phyloP scores from a whole-genome alignment of 2,888 invertebrate species.

The Theretra japonica region DNA sequence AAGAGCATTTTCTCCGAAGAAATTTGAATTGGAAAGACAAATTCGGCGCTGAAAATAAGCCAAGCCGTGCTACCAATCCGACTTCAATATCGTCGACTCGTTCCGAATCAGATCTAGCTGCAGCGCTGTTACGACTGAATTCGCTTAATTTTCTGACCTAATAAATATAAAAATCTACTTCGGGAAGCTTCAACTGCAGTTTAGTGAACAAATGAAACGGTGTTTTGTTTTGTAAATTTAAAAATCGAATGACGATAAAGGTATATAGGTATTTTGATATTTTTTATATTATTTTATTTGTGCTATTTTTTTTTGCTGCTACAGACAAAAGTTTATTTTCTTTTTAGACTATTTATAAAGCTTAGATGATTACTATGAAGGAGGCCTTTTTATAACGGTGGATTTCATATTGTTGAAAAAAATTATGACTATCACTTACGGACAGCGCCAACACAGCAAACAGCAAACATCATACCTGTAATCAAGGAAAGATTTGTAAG shows the following conservation, averaged over 20 bases:
- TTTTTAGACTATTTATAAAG: no score
- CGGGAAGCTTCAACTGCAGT: background rate
- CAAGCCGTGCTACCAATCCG: slow-evolving; percentile 36
- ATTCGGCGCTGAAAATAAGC: slow-evolving; percentile 36
- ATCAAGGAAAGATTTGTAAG: no score
- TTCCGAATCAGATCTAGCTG: slow-evolving; percentile 54
- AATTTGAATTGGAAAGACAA: slow-evolving; percentile 36
- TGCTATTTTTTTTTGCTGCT: no score
- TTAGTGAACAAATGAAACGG: background rate
- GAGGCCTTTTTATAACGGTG: no score
- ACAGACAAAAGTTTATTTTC: no score
- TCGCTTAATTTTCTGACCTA: slow-evolving; percentile 58
- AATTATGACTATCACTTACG: no score
- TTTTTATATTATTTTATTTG: background rate
- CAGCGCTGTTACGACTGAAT: slow-evolving; percentile 47
- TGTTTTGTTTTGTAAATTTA: slow-evolving; percentile 6
- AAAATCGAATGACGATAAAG: background rate
- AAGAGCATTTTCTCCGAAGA: slow-evolving; percentile 33
- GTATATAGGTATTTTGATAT: no score
- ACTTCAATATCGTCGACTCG: slow-evolving; percentile 47
- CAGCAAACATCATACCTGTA: no score
- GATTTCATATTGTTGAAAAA: no score
- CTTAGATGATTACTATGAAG: no score
- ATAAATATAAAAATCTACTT: slow-evolving; percentile 39
- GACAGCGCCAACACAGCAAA: no score